Percentiles rank a stretch among this genome's conserved stretches.
phyloP scores from a whole-genome alignment of 2,888 invertebrate genomes.

The Hydriomena furcata region DNA sequence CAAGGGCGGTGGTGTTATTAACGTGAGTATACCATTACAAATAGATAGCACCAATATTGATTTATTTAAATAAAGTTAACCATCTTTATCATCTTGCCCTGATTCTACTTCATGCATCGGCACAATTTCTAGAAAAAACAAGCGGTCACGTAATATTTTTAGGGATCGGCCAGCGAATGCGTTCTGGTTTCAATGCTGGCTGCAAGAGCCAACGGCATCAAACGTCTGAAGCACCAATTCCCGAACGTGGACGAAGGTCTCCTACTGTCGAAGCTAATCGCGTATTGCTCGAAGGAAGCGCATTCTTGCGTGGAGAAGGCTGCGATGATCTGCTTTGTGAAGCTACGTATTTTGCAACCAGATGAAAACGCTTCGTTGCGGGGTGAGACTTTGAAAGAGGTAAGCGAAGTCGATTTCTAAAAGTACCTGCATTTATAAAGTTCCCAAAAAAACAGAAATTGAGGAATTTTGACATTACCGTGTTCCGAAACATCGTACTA shows the following conservation, averaged over 20 bases:
- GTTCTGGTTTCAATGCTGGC: constrained; percentile 96
- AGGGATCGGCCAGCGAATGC: constrained; percentile 98
- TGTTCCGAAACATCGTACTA: too few species aligned
- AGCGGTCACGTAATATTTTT: too few species aligned
- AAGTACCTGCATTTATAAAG: too few species aligned
- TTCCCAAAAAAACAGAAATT: too few species aligned
- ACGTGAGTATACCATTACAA: constrained; percentile 82
- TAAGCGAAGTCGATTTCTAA: constrained; percentile 47
- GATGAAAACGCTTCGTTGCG: constrained; percentile 92
- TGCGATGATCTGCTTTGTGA: constrained; percentile 97
- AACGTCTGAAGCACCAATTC: constrained; percentile 91
- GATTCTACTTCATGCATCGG: too few species aligned
- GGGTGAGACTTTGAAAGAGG: constrained; percentile 91
- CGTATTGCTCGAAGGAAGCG: constrained; percentile 94
- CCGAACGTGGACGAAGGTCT: constrained; percentile 95
- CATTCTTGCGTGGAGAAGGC: constrained; percentile 97
- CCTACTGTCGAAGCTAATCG: constrained; percentile 95
- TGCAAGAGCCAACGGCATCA: constrained; percentile 94
- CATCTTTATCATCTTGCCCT: too few species aligned
- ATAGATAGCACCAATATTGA: neutral
- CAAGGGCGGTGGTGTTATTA: constrained; percentile 96
- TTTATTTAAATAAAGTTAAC: too few species aligned
- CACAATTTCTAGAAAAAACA: too few species aligned
- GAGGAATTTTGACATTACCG: too few species aligned
- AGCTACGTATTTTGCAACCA: constrained; percentile 93